phyloP scores from a whole-genome alignment of 2,888 invertebrate genomes.

The Coelinius sp. region DNA sequence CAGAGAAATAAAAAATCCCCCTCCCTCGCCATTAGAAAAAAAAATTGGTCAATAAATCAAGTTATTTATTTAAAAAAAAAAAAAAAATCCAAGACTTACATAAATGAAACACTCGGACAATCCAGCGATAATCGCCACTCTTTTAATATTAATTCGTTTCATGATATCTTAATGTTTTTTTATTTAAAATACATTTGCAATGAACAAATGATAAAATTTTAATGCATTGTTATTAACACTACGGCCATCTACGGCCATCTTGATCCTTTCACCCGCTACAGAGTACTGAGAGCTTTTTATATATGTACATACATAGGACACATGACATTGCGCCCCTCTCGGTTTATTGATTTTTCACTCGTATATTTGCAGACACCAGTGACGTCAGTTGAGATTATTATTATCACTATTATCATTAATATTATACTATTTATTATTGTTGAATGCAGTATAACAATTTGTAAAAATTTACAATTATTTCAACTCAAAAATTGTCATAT shows the following conservation, averaged over 20 bases:
- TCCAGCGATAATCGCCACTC: slow-evolving; percentile 8
- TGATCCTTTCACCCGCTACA: slow-evolving; percentile 15
- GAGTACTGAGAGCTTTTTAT: slow-evolving; percentile 9
- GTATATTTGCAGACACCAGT: slow-evolving; percentile 15
- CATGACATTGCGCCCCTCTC: slow-evolving; percentile 24
- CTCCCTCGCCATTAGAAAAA: no score
- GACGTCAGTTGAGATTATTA: slow-evolving; percentile 1
- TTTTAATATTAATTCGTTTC: not conserved
- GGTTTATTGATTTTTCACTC: slow-evolving; percentile 12
- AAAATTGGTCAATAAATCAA: no score
- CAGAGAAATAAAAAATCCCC: no score
- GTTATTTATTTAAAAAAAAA: not conserved
- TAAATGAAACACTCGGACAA: slow-evolving; percentile 21
- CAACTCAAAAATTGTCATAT: no score
- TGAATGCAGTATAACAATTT: not conserved
- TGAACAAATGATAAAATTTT: not conserved
- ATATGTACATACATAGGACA: slow-evolving; percentile 23
- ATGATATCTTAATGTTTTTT: not conserved
- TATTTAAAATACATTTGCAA: not conserved
- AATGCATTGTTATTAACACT: not conserved
- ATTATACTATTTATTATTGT: not conserved
- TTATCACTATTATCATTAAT: not conserved
- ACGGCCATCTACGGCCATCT: slow-evolving; percentile 22
- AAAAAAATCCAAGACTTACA: not conserved
- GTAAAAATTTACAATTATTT: not conserved